Base-by-base conservation (phyloP, 2,888 invertebrate species). In the Escarpia spicata region DNA sequence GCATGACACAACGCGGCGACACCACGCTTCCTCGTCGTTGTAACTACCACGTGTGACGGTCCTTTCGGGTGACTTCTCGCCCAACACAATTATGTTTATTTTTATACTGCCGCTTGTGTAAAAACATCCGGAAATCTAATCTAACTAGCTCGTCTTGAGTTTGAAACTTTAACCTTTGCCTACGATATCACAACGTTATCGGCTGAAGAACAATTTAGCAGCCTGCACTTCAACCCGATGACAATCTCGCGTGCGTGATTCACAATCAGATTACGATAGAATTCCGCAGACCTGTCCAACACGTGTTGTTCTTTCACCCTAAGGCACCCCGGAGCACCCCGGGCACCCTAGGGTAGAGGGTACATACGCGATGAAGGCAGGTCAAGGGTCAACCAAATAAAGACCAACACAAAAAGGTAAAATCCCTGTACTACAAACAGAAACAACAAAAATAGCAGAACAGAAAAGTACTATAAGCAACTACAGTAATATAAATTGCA, bases 231-330 rank as follows among this genome's bases (percentile, higher is more conserved):
- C 75, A 2, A 75, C 6, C 75, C 19, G 75, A 75, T 75, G 75
- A 75, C 75, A 26, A 75, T 75, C 75, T 75, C 75, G 75, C 26
- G 75, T 75, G n/a, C 75, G 75, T 26, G 75, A 75, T 75, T 75
- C 75, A 75, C 75, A 4, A 75, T 75, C 75, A 75, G 75, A 75
- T 75, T 75, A 75, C 75, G 75, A 75, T 26, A 75, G 75, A 75
- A 75, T 75, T 75, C 75, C 75, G 75, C 26, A 75, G 75, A 75
- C 75, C 75, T 75, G 75, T 75, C 75, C 75, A 75, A 75, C 75
- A 75, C 75, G 75, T 75, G 75, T 75, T 26, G 75, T 75, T 75
- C 75, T 26, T 75, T 75, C 75, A 75, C 75, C 75, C 75, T 75
- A n/a, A n/a, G 75, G 75, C 75, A 75, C 19, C 2, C 52, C 75